Base-by-base conservation (phyloP, 2,888 invertebrate genomes). In the Pharmacophagus antenor region DNA sequence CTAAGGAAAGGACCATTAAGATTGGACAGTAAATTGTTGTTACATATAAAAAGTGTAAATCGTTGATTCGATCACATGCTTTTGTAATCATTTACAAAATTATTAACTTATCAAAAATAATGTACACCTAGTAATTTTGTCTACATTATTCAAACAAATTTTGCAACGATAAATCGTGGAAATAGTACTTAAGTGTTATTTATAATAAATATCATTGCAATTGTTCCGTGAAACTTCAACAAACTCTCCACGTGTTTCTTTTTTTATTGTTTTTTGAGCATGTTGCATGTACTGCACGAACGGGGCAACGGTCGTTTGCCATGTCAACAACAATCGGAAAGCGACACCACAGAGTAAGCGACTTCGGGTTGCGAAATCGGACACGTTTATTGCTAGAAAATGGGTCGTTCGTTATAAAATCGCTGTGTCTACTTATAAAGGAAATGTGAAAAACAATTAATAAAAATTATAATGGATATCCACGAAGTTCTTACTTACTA, bases 321-420 rank as follows among this genome's bases (percentile, higher is more conserved):
- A 27, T 21, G 15, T 27, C 25, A 17, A 47, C 27, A 50, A 27
- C 27, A 22, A 22, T 17, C 21, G 15, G 21, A 48, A 59, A n/a
- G 31, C 41, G 49, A 59, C 31, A 54, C 54, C 21, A 18, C 20
- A 7, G 21, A 55, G 27, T 49, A 54, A 59, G 59, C 59, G 18
- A 50, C 31, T 41, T 54, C 22, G 10, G 2, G 18, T 53, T 59
- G 54, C 59, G 27, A 42, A 21, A 59, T 41, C 47, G 21, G 2
- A 54, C 42, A 48, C 54, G 31, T 50, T 55, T 50, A 17, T 18
- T 23, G 18, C 10, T 3, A 25, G 17, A 12, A 55, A 55, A 49
- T 44, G 17, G 48, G 21, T 25, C 48, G 31, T 23, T 37, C 17
- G 0, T 27, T 27, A n/a, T 21, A 12, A 31, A 31, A 31, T 10